Evolutionary conservation across 2,888 invertebrate species (phyloP).

Genomic region (Timandra comae): DNA sequence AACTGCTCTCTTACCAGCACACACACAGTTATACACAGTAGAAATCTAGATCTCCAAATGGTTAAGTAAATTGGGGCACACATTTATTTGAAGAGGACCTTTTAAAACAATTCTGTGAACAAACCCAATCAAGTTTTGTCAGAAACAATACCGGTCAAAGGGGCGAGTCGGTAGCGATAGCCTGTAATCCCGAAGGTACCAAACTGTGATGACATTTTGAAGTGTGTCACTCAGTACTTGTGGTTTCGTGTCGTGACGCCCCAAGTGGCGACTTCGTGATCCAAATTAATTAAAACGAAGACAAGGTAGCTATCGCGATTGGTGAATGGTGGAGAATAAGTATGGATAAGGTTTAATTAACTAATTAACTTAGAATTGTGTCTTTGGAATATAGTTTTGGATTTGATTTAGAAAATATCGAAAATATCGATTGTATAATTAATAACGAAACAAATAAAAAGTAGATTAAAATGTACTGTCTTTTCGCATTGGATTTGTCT

Average conservation of each 20-base stretch:
- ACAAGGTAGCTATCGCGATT: conserved; percentile 73
- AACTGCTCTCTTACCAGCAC: no score
- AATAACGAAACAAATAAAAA: no score
- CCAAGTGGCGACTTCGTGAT: conserved; percentile 75
- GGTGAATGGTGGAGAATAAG: conserved; percentile 57
- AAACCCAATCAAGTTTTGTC: conserved; percentile 25
- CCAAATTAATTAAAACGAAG: conserved; percentile 76
- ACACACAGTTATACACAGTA: no score
- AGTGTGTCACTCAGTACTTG: conserved; percentile 66
- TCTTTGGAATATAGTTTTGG: no score
- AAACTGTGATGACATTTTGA: conserved; percentile 72
- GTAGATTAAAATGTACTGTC: no score
- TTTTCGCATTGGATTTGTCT: no score
- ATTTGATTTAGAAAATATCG: no score
- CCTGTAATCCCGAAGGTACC: conserved; percentile 46
- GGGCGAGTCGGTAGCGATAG: conserved; percentile 41
- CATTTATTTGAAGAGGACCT: no score
- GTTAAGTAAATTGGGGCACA: no score
- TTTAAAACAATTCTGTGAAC: conserved; percentile 14
- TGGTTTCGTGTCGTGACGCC: conserved; percentile 66
- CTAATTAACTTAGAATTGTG: conserved; percentile 12
- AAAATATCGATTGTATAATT: no score
- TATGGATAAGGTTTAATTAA: conserved; percentile 44
- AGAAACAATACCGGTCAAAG: conserved; percentile 40
- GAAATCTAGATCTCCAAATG: no score